Evolutionary conservation across 2,113 vertebrate genomes (phyloP), one percentile per base, ranked within the genome.

Genomic region (Engraulis encrasicolus): DNA sequence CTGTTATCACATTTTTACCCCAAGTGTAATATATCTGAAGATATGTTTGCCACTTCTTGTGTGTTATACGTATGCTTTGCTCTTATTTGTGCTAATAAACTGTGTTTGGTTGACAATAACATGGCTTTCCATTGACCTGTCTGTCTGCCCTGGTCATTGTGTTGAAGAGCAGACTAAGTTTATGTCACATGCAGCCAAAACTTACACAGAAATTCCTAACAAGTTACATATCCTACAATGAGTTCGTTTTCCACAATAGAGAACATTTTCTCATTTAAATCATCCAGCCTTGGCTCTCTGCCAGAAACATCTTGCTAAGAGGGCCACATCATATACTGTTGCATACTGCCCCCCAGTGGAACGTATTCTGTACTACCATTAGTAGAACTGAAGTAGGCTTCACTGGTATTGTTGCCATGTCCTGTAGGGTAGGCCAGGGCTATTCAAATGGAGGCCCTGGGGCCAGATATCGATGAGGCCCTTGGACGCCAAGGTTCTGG

Each of bases 41-140:
- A 77, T 95, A 91, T 95, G 95, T 96, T 95, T 95, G 94, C 94
- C 91, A 92, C 93, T 94, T 93, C 93, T 93, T 94, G 92, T 95
- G 95, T 95, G 96, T 96, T 97, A 96, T 96, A 96, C 96, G 96
- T 97, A 96, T 96, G 95, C 95, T 96, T 97, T 96, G 94, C 93
- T 94, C 95, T 94, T 94, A 95, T 93, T 93, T 96, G 95, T 96
- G 96, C 96, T 95, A 96, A 96, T 97, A 96, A 97, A 97, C 93
- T 92, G 94, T 95, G 94, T 95, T 96, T 94, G 95, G 83, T 88
- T 85, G 83, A 86, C 6, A 83, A 48, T 50, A 77, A 45, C 27
- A 71, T n/a, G 58, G 12, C n/a, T 66, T 6, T n/a, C 58, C n/a
- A n/a, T n/a, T n/a, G n/a, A n/a, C n/a, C n/a, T n/a, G n/a, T n/a